Evolutionary conservation across 1,140 invertebrate species (phyloP), one percentile per base, ranked within the genome.

Genomic region (Holotrichia oblita): DNA sequence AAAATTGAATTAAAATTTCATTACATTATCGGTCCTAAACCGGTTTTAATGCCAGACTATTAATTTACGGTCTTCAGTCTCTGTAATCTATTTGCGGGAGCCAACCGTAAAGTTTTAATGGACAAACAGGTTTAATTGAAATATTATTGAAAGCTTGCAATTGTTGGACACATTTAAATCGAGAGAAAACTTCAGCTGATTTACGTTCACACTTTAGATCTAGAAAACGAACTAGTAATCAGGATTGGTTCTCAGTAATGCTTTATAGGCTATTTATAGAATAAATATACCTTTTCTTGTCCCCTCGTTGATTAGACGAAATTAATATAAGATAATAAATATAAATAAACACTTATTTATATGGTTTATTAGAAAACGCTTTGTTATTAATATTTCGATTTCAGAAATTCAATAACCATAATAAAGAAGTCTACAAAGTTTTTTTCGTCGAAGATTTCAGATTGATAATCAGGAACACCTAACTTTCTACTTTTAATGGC

Each of bases 1-100:
- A 34, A 69, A 69, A 69, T 69, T 69, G 22, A 69, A 69, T 69
- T 69, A 69, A 69, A 69, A 69, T 69, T 69, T 69, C 61, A 69
- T 69, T 69, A 69, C 61, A 69, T 69, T 69, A 69, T 69, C 61
- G 22, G 61, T 34, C 9, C 61, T 27, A 69, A 69, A 34, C 20
- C 61, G 61, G 61, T 14, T 34, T 69, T 69, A 69, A 69, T 69
- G 27, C 22, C 24, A 9, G 20, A 69, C 8, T 69, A 69, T 69
- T 69, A 69, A 69, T 69, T 69, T 27, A 69, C 61, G 22, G 61
- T 69, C 61, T 34, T 34, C 61, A 69, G 22, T 69, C 27, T 69
- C 6, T 24, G 61, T 12, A 69, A 69, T 34, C 61, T 69, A 34
- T 69, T 69, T 69, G 61, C 20, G 61, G 22, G 22, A 69, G 61